Conservation (phyloP, 1,140 invertebrate species). For the Scaptomyza pallida region DNA sequence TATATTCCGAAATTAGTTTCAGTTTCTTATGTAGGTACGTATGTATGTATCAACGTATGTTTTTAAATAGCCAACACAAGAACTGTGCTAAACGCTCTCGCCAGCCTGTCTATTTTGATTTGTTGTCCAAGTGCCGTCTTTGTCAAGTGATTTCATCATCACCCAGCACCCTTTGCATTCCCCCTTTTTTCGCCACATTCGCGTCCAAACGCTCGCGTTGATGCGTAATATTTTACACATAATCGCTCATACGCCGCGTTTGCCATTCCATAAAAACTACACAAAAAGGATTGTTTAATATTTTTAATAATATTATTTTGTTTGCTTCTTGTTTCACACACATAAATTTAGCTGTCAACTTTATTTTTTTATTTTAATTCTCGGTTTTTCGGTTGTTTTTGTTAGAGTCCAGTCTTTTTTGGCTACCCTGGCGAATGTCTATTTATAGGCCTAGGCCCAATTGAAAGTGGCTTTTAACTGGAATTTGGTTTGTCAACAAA, state of each 20-base stretch:
- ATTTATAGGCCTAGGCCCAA: slow-evolving; percentile 27
- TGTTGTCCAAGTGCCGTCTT: slow-evolving; percentile 78
- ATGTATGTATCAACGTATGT: slow-evolving; percentile 4
- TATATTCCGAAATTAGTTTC: slow-evolving; percentile 81
- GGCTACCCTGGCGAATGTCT: slow-evolving; percentile 16
- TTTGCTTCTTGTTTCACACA: slow-evolving; percentile 59
- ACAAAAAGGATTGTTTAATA: slow-evolving; percentile 23
- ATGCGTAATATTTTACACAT: slow-evolving; percentile 79
- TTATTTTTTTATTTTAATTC: slow-evolving; percentile 8
- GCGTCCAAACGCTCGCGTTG: slow-evolving; percentile 39
- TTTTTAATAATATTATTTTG: slow-evolving; percentile 10
- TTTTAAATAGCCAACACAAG: slow-evolving; percentile 77
- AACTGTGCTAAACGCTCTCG: slow-evolving; percentile 80
- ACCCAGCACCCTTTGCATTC: slow-evolving; percentile 5
- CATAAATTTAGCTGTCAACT: slow-evolving; percentile 54
- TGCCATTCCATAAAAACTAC: slow-evolving; percentile 28
- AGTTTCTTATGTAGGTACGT: slow-evolving; percentile 28
- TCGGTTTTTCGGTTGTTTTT: slow-evolving; percentile 21
- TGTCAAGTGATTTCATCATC: slow-evolving; percentile 57
- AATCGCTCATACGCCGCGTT: slow-evolving; percentile 71
- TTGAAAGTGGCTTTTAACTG: slow-evolving; percentile 19
- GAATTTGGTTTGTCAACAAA: slow-evolving; percentile 41
- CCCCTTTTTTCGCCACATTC: slow-evolving; percentile 6
- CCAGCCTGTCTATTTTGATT: slow-evolving; percentile 81
- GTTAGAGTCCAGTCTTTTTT: slow-evolving; percentile 27